Base-by-base conservation (phyloP, 92 coral and sea anemone genomes). In the Phenganax stokvisi region DNA sequence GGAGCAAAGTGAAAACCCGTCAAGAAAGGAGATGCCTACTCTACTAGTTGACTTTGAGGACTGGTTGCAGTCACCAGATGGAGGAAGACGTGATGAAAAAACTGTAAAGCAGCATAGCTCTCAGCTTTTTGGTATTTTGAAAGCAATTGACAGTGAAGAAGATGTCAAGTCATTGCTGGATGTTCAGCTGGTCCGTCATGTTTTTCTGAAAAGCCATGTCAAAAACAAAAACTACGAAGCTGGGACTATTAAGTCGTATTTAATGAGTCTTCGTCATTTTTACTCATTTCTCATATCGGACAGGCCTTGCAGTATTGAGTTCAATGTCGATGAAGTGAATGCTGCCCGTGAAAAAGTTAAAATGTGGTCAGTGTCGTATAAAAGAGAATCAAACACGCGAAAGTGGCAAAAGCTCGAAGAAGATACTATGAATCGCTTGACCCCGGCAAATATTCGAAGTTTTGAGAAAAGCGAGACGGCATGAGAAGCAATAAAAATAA, bases 201-300 rank as follows among this genome's bases (percentile, higher is more conserved):
- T 60, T 7, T 87, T 87, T 54, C 13, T 87, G 13, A 84, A 83
- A 16, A 77, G 51, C 12, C 37, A 64, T 44, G 67, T 69, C 54
- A 81, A 83, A 53, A 77, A 83, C 28, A 53, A 72, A 70, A 62
- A n/a, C 25, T 87, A 82, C 31, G 61, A 78, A 79, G 86, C 86
- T 27, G 83, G 86, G 62, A 87, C 90, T 7, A 84, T 81, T 8
- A 80, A 87, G 61, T 87, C 90, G 13, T 87, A 87, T 55, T 77
- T 91, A 64, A 89, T 84, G 89, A 91, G 92, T 60, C 79, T 89
- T 8, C 84, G 88, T 0, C 97, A 89, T 77, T 87, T 84, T 37
- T 85, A 81, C 53, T 61, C 87, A 11, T 89, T 80, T 75, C 83
- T 86, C 11, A 7, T 91, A 29, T 79, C 88, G 54, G 84, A 91